Conservation (phyloP, 2,113 vertebrate genomes). For the Nettapus auritus region DNA sequence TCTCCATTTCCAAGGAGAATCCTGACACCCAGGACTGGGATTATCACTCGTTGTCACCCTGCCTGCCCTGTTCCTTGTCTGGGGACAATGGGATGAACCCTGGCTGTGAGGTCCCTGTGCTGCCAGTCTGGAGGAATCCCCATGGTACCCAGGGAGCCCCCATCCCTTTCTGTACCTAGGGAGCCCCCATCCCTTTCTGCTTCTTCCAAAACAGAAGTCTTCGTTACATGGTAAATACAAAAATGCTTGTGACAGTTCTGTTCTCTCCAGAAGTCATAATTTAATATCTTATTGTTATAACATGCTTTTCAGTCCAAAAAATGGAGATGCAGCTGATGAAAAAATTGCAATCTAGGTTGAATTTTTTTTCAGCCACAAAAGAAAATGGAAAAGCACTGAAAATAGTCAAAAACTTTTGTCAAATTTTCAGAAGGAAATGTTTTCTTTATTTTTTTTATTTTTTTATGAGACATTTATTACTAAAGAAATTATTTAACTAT, state of each 20-base stretch:
- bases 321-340: background rate
- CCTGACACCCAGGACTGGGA: rapidly evolving
- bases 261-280: background rate
- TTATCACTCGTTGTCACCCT: background rate
- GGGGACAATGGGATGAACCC: rapidly evolving
- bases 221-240: background rate
- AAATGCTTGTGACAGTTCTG: background rate
- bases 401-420: background rate
- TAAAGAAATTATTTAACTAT: background rate
- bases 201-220: background rate
- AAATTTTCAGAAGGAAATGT: background rate
- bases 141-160: rapidly evolving
- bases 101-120: background rate
- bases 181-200: no score
- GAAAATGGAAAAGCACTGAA: background rate
- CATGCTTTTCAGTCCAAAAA: background rate
- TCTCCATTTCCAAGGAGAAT: background rate
- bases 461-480: background rate
- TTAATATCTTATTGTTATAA: background rate
- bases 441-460: background rate
- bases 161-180: background rate
- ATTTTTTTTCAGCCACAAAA: background rate
- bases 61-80: background rate
- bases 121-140: background rate
- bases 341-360: background rate